Percentiles rank a stretch among this genome's conserved stretches.
phyloP scores from a whole-genome alignment of 2,888 invertebrate species.

The Elegia similella region DNA sequence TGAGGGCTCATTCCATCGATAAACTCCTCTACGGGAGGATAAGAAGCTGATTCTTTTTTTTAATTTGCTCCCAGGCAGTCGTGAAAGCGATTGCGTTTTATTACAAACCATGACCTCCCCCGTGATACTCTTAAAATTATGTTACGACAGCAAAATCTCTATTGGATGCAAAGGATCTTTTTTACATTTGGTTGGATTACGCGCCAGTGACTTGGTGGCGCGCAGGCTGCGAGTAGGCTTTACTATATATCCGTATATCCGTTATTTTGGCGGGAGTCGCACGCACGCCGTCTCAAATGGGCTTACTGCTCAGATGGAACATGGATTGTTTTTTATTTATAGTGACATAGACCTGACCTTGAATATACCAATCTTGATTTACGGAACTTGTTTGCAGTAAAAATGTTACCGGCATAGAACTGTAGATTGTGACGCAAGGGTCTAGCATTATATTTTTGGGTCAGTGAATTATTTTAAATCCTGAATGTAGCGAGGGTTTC shows the following conservation, averaged over 20 bases:
- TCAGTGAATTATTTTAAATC: too few species aligned
- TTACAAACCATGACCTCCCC: not conserved
- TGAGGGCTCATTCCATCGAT: too few species aligned
- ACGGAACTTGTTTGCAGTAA: not conserved
- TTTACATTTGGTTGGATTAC: constrained; percentile 3
- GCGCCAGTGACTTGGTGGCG: not conserved
- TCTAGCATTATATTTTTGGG: too few species aligned
- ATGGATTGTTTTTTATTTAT: not conserved
- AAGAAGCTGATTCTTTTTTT: too few species aligned
- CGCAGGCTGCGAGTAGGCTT: not conserved
- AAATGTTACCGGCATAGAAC: too few species aligned
- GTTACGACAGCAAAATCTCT: constrained; percentile 5
- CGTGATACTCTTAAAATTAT: not conserved
- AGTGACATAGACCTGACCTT: not conserved
- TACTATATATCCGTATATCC: not conserved
- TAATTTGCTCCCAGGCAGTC: too few species aligned
- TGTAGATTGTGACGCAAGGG: too few species aligned
- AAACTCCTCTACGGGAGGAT: too few species aligned
- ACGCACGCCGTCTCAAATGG: not conserved
- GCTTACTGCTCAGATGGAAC: not conserved
- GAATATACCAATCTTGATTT: not conserved
- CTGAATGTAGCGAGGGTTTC: too few species aligned
- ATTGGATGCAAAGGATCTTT: constrained; percentile 14
- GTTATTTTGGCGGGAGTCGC: not conserved
- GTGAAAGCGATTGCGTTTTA: not conserved